Percentiles rank a stretch among this genome's conserved stretches.
Evolutionary conservation across 2,113 vertebrate genomes (phyloP).

Genomic region (Seriola rivoliana): DNA sequence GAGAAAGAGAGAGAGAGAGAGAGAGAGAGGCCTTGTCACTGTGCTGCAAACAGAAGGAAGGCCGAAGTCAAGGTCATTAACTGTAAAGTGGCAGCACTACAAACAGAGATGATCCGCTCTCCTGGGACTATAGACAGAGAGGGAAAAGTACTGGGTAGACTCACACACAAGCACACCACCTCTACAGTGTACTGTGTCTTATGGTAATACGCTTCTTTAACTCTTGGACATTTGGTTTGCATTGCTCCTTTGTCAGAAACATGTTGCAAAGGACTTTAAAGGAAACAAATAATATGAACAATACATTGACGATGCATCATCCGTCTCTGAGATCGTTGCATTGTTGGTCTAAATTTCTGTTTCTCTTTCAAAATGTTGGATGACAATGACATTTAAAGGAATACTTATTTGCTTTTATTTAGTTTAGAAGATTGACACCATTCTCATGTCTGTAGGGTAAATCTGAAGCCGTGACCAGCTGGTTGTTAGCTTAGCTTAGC

Average conservation of each 20-base stretch:
- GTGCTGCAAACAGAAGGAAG: constrained; percentile 50
- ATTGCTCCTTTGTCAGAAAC: not conserved
- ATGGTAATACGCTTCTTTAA: constrained; percentile 12
- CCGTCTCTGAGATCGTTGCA: not conserved
- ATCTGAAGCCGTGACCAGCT: not conserved
- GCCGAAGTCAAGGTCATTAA: constrained; percentile 66
- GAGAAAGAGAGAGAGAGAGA: not conserved
- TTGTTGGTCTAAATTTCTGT: not conserved
- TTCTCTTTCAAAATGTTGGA: not conserved
- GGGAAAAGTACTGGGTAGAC: constrained; percentile 29
- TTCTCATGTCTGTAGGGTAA: not conserved
- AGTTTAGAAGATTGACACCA: not conserved
- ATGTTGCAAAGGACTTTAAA: not conserved
- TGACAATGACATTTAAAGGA: not conserved
- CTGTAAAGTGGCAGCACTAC: constrained; percentile 60
- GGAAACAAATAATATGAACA: not conserved
- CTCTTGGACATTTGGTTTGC: constrained; percentile 11
- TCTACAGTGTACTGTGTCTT: not conserved
- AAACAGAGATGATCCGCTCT: constrained; percentile 65
- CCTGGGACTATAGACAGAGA: constrained; percentile 57
- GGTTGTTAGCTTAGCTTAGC: not conserved
- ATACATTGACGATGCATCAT: not conserved
- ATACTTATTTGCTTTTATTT: not conserved
- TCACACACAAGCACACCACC: constrained; percentile 16
- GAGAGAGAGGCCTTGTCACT: constrained; percentile 43